Base-by-base conservation (phyloP, 2,888 invertebrate genomes). In the Caradrina clavipalpis region DNA sequence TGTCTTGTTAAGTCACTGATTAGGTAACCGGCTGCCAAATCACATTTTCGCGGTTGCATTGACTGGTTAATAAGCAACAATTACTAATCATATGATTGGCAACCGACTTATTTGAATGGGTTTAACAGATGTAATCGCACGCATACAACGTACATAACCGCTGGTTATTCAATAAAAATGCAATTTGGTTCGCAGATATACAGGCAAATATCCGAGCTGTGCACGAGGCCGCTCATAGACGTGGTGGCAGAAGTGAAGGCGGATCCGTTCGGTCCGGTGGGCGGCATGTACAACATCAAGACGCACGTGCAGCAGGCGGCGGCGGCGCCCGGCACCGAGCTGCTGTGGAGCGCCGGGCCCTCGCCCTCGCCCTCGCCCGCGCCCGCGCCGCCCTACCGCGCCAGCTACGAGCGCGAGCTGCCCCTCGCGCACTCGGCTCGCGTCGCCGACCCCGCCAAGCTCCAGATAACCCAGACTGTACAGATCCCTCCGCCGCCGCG, bases 231-330 rank as follows among this genome's bases (percentile, higher is more conserved):
- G 1, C 81, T 93, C 0, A 88, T 92, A 42, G 95, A 95, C 55
- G 92, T 97, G 10, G 92, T 95, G 31, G 90, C 94, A 3, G 93
- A 96, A 73, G 91, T 97, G 47, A 94, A 94, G 62, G 92, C 94
- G 0, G 96, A 97, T 68, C 97, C 96, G 0, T 97, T 96, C 82
- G 97, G 97, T 1, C 90, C 96, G 26, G 83, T 96, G 21, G 97
- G 96, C 4, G 97, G 97, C 62, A 96, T 97, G 85, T 97, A 96
- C 90, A 97, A 97, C 89, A 97, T 97, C 69, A 92, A 96, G 79
- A 91, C 89, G 6, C 96, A 95, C 70, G 80, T 92, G 10, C 89
- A 87, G 21, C 94, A 93, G 70, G 84, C 93, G 62, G 87, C 90
- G 55, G 76, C 87, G 0, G 86, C 89, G 8, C 82, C 92, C 0